Conservation (phyloP, 2,113 vertebrate species). For the Rhinolophus ferrumequinum region DNA sequence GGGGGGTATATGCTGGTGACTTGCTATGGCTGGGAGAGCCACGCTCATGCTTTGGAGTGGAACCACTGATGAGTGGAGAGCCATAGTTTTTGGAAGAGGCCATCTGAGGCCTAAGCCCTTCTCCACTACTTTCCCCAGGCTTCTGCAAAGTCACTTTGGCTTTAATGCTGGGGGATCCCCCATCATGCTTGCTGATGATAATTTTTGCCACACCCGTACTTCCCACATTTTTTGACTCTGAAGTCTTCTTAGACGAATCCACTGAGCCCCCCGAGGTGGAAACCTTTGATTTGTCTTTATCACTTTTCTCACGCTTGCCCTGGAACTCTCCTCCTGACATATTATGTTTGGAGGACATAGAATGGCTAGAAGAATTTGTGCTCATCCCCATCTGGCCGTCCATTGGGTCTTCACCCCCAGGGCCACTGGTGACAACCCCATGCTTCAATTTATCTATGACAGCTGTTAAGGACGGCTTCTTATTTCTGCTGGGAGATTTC, state of each 20-base stretch:
- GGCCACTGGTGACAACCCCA: conserved; percentile 94
- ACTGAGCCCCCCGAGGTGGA: conserved; percentile 90
- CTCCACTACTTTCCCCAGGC: conserved; percentile 92
- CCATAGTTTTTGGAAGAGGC: conserved; percentile 94
- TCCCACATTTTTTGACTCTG: conserved; percentile 92
- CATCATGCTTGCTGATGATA: conserved; percentile 98
- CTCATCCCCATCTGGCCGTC: conserved; percentile 90
- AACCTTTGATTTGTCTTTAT: conserved; percentile 97
- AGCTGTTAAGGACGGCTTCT: conserved; percentile 97
- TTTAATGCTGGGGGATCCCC: conserved; percentile 98
- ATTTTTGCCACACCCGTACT: conserved; percentile 97
- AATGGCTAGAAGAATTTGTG: conserved; percentile 88
- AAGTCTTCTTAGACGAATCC: conserved; percentile 93
- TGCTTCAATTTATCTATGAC: conserved; percentile 99
- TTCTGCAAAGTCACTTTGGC: conserved; percentile 98
- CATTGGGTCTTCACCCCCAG: conserved; percentile 93
- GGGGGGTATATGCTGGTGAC: conserved; percentile 96
- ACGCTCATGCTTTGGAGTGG: conserved; percentile 97
- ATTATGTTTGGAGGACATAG: conserved; percentile 93
- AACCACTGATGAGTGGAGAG: conserved; percentile 97
- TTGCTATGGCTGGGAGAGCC: conserved; percentile 99
- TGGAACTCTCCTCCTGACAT: conserved; percentile 92
- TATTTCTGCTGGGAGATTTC: conserved; percentile 98
- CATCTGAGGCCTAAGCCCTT: conserved; percentile 93
- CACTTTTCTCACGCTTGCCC: conserved; percentile 94